Conservation (phyloP, 1,140 invertebrate species). For the Ceratina calcarata region DNA sequence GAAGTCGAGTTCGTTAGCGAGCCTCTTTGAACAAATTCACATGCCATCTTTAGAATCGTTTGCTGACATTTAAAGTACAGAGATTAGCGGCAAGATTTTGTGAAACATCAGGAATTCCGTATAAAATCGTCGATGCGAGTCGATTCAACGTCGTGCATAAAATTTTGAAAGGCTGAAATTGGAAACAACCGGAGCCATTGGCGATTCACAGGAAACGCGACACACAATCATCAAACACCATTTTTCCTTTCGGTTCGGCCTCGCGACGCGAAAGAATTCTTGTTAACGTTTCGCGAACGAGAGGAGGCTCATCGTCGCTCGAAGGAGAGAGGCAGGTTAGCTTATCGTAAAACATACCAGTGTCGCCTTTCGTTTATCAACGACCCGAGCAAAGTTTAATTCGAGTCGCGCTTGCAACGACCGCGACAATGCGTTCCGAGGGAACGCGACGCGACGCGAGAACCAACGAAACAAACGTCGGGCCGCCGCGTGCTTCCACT, state of each 20-base stretch:
- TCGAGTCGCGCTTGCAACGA: slow-evolving; percentile 54
- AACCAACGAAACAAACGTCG: slow-evolving; percentile 4
- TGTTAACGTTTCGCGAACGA: slow-evolving; percentile 29
- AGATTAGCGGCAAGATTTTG: neutral
- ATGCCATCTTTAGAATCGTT: neutral
- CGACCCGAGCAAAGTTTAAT: slow-evolving; percentile 64
- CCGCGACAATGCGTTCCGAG: slow-evolving; percentile 34
- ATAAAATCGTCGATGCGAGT: no score
- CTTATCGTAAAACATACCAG: slow-evolving; percentile 73
- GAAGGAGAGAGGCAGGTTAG: slow-evolving; percentile 5
- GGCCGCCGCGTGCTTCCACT: no score
- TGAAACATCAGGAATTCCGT: neutral
- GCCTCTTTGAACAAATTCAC: neutral
- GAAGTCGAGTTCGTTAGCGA: neutral
- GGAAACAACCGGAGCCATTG: no score
- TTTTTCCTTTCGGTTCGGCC: neutral
- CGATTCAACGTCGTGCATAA: no score
- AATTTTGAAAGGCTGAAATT: no score
- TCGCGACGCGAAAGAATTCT: slow-evolving; percentile 16
- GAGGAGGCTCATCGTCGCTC: slow-evolving; percentile 8
- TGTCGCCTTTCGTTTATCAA: slow-evolving; percentile 73
- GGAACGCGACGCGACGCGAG: slow-evolving; percentile 12
- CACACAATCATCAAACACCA: neutral
- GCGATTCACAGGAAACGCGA: neutral
- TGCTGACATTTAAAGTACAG: neutral